phyloP scores from a whole-genome alignment of 2,113 vertebrate genomes.

The Pygoscelis adeliae region DNA sequence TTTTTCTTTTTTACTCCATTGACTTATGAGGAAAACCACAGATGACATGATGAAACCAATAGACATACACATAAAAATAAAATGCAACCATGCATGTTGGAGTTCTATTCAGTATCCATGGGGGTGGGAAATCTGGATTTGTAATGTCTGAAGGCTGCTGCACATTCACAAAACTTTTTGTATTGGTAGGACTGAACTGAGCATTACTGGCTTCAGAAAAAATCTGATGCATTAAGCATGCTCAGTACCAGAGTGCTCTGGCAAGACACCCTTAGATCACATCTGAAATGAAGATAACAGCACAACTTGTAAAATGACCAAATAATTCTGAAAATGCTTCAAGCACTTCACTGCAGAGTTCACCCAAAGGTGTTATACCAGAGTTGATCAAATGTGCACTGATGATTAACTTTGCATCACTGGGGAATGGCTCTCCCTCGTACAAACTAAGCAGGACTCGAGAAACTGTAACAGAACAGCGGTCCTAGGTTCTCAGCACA shows the following conservation, averaged over 20 bases:
- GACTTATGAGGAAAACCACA: constrained; percentile 9
- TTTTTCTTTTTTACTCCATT: constrained; percentile 18
- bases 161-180: not conserved
- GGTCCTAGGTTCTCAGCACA: not conserved
- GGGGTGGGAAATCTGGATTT: not conserved
- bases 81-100: not conserved
- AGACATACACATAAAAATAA: not conserved
- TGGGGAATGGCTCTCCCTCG: not conserved
- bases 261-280: not conserved
- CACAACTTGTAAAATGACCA: not conserved
- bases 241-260: not conserved
- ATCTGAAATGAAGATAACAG: not conserved
- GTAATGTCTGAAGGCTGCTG: constrained; percentile 2
- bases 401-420: not conserved
- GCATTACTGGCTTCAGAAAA: not conserved
- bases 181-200: not conserved
- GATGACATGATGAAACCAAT: constrained; percentile 5
- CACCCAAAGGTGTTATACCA: not conserved
- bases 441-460: not conserved
- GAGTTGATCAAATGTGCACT: not conserved
- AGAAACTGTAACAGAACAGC: not conserved
- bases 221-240: not conserved
- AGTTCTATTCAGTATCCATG: not conserved
- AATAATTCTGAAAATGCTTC: not conserved
- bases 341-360: not conserved